Base-by-base conservation (phyloP, 1,140 invertebrate genomes). In the Hypothenemus hampei region DNA sequence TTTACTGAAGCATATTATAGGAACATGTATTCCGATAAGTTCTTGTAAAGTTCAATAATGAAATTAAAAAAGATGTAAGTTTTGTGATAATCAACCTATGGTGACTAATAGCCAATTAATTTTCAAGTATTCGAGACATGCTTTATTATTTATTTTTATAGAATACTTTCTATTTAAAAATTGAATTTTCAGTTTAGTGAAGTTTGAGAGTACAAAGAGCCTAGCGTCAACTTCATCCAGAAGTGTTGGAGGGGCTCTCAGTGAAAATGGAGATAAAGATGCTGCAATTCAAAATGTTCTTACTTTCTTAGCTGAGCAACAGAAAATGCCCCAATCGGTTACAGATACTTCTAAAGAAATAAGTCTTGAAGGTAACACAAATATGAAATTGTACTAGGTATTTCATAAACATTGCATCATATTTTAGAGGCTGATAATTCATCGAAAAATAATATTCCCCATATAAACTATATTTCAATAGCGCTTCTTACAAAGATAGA, bases 181-280 rank as follows among this genome's bases (percentile, higher is more conserved):
- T 6, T 29, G 26, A 29, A 39, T 35, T 62, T 82, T 79, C 65
- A 77, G 84, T 20, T 76, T 89, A 41, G 86, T 87, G 23, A 86
- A 86, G 71, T 87, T 87, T 64, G 86, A 87, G 71, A 87, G 85
- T 68, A 85, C 81, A 49, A 86, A 85, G 66, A 87, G 85, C 67
- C 72, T 87, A 63, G 84, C 85, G n/a, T 85, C 83, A 6, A 85
- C 81, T 48, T 86, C 84, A 15, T 86, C 84, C 18, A 77, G 79
- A 64, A 78, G 81, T 46, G 64, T 78, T 13, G 69, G 66, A 10
- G 73, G 75, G 44, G 73, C 69, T 50, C 72, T 76, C 1, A 72
- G 75, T 11, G 74, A 75, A 54, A 75, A 67, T 47, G 63, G 70
- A 29, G 84, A 86, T 73, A 73, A 82, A 18, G 83, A 86, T 65